Conservation (phyloP, 2,797 vertebrate genomes). For the Fistularia commersonii region DNA sequence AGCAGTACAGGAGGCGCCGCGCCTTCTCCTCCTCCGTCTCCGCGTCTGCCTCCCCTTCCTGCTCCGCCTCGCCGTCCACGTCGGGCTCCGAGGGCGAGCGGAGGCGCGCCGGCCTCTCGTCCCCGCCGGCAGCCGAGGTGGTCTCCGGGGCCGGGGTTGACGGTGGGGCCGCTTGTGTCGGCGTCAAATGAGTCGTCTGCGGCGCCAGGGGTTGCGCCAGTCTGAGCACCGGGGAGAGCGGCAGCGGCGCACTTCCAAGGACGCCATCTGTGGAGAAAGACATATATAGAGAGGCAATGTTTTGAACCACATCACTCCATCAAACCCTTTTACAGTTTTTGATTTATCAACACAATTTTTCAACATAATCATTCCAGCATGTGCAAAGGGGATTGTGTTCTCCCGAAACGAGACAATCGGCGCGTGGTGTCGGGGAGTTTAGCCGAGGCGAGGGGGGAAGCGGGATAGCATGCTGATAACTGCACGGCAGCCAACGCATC, state of each 20-base stretch:
- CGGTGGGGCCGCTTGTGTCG: conserved; percentile 15
- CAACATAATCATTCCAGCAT: no score
- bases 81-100: conserved; percentile 51
- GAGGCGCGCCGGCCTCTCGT: conserved; percentile 53
- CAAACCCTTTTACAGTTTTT: conserved; percentile 7
- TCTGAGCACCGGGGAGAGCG: conserved; percentile 67
- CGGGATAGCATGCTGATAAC: no score
- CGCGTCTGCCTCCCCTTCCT: conserved; percentile 65
- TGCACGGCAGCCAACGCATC: no score
- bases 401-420: no score
- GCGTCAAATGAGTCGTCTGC: conserved; percentile 1
- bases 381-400: no score
- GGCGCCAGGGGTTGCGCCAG: conserved; percentile 60
- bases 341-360: no score
- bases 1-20: conserved; percentile 93
- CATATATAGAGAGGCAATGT: conserved; percentile 1
- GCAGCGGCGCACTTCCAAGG: conserved; percentile 55
- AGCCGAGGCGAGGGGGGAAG: no score
- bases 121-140: conserved; percentile 75
- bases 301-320: conserved; percentile 5
- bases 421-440: no score
- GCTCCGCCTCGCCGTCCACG: conserved; percentile 62
- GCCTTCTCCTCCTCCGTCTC: conserved; percentile 97
- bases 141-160: conserved; percentile 60
- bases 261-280: conserved; percentile 65